phyloP scores from a whole-genome alignment of 2,113 vertebrate species.

The Tupaia tana region DNA sequence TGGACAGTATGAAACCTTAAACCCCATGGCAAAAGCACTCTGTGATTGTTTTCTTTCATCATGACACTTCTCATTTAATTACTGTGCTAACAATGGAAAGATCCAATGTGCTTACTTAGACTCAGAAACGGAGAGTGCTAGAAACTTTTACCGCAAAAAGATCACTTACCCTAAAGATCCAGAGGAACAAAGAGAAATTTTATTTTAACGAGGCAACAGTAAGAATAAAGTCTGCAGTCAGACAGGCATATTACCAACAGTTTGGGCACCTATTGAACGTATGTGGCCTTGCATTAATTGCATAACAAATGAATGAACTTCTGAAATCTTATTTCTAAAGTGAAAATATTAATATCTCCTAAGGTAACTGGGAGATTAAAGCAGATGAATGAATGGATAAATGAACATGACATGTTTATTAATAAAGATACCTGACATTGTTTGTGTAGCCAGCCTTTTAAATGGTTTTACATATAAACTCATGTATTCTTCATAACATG shows the following conservation, averaged over 20 bases:
- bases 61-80: constrained; percentile 60
- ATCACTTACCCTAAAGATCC: background rate
- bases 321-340: constrained; percentile 51
- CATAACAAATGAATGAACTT: constrained; percentile 36
- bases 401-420: background rate
- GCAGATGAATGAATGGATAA: background rate
- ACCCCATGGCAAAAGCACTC: background rate
- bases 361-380: background rate
- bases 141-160: background rate
- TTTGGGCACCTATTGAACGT: background rate
- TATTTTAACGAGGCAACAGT: background rate
- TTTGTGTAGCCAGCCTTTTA: background rate
- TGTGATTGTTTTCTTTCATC: constrained; percentile 62
- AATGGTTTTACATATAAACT: background rate
- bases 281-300: background rate
- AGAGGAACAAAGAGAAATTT: background rate
- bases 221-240: background rate
- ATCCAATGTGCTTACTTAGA: constrained; percentile 36
- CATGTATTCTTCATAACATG: background rate
- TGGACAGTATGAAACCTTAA: constrained; percentile 60
- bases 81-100: constrained; percentile 1
- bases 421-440: background rate
- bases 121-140: background rate
- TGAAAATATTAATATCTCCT: background rate
- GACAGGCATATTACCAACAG: background rate